These are phyloP conservation scores for Atrichornis clamosus DNA, from an alignment of 2,113 vertebrate species.

Conservation along the genomic window DNA sequence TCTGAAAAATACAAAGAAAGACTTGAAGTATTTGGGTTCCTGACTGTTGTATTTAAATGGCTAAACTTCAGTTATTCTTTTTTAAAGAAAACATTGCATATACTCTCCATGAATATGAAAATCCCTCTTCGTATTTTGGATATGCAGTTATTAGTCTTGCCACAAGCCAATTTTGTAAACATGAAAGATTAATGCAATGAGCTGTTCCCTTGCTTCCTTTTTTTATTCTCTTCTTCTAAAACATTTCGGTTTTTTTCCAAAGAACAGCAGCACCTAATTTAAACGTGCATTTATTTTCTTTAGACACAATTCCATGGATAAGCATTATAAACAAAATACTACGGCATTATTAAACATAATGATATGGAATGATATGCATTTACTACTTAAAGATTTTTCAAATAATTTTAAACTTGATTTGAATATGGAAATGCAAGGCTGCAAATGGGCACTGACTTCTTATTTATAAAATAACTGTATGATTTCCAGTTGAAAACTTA, in stretches of 20 bases:
- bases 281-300: rapidly evolving
- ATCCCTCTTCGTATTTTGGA: background rate
- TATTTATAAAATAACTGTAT: background rate
- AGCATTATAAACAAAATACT: background rate
- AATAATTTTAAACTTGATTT: background rate
- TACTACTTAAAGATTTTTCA: background rate
- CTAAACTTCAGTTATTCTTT: background rate
- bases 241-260: background rate
- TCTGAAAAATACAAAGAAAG: background rate
- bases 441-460: background rate
- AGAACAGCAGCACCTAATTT: background rate
- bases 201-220: background rate
- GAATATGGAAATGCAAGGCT: background rate
- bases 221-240: background rate
- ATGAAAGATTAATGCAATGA: background rate
- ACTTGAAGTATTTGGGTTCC: background rate
- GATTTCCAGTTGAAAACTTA: background rate
- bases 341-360: background rate
- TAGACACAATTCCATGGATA: background rate
- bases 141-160: background rate
- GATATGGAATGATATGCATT: background rate
- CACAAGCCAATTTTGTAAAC: background rate
- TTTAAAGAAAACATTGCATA: background rate
- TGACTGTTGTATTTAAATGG: background rate
- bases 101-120: background rate